Evolutionary conservation across 2,113 vertebrate species (phyloP).

Genomic region (Cephalopholis sonnerati): DNA sequence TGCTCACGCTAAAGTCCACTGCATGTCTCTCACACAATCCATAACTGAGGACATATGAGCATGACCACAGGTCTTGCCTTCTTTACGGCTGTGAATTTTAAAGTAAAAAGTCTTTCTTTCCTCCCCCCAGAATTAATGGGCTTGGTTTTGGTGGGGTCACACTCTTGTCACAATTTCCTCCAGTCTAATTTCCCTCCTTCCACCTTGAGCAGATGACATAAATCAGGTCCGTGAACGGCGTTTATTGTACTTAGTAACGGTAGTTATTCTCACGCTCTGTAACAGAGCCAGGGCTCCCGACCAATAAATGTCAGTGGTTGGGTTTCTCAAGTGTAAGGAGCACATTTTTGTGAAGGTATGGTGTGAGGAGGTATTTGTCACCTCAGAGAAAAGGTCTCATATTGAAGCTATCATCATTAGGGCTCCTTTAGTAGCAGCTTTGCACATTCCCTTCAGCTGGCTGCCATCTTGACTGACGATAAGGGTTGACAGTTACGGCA

Average conservation of each 20-base stretch:
- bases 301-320: slow-evolving; percentile 71
- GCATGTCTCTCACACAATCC: slow-evolving; percentile 10
- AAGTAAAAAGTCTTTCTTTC: slow-evolving; percentile 36
- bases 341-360: slow-evolving; percentile 27
- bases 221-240: slow-evolving; percentile 63
- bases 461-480: slow-evolving; percentile 39
- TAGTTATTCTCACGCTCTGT: slow-evolving; percentile 71
- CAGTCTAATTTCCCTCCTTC: slow-evolving; percentile 67
- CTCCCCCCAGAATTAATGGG: slow-evolving; percentile 38
- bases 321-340: slow-evolving; percentile 48
- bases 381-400: slow-evolving; percentile 72
- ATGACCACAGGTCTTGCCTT: neutral
- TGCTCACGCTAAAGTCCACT: neutral
- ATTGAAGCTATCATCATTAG: slow-evolving; percentile 77
- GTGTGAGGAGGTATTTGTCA: slow-evolving; percentile 68
- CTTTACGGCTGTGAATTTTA: slow-evolving; percentile 35
- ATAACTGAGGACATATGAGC: slow-evolving; percentile 23
- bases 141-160: slow-evolving; percentile 60
- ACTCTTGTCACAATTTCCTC: slow-evolving; percentile 75
- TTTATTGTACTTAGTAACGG: slow-evolving; percentile 72
- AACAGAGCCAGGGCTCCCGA: slow-evolving; percentile 47
- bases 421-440: slow-evolving; percentile 41
- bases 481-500: slow-evolving; percentile 32
- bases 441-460: slow-evolving; percentile 37
- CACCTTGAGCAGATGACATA: slow-evolving; percentile 67